phyloP scores from a whole-genome alignment of 2,888 invertebrate species.

The Tipula helvola region DNA sequence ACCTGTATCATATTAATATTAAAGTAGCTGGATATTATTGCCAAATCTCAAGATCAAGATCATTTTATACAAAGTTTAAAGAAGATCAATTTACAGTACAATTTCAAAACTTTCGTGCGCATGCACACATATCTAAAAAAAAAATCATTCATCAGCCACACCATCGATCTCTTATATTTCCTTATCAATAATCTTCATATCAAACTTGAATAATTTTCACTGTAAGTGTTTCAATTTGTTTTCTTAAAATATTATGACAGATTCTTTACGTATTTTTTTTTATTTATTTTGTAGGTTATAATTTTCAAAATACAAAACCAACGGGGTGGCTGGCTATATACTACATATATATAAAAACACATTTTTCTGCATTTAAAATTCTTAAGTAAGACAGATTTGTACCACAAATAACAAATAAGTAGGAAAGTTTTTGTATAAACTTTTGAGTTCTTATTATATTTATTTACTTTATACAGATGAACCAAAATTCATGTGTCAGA shows the following conservation, averaged over 20 bases:
- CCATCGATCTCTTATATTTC: neutral
- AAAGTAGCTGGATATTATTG: no score
- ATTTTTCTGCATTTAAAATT: neutral
- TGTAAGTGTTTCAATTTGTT: neutral
- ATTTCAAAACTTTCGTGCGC: neutral
- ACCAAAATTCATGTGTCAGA: neutral
- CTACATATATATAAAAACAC: neutral
- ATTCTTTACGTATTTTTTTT: neutral
- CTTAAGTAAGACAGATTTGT: neutral
- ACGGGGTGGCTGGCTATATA: neutral
- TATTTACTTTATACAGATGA: neutral
- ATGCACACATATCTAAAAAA: neutral
- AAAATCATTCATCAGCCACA: neutral
- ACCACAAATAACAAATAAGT: neutral
- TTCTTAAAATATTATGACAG: neutral
- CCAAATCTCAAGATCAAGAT: no score
- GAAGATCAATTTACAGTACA: no score
- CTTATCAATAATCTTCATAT: neutral
- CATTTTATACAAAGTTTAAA: no score
- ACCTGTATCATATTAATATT: no score
- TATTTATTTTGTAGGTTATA: neutral
- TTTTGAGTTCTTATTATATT: neutral
- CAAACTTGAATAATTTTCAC: neutral
- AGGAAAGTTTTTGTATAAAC: neutral
- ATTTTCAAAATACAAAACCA: neutral